These are phyloP conservation scores for Diorhabda sublineata DNA, from an alignment of 1,140 invertebrate genomes.

Conservation along the genomic window DNA sequence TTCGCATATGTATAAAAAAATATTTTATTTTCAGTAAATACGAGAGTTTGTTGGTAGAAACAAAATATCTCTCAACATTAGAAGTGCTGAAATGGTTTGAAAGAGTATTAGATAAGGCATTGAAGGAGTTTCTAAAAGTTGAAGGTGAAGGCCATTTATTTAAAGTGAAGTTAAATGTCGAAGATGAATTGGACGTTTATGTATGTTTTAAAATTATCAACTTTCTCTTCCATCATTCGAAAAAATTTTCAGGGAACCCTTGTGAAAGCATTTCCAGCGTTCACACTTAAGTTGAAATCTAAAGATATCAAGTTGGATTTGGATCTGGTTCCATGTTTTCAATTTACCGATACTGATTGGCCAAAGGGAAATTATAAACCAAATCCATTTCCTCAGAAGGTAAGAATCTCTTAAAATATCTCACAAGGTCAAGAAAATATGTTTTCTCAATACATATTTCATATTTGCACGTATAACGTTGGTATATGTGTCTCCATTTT, in stretches of 20 bases:
- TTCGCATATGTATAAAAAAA: not conserved
- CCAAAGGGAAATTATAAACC: slow-evolving; percentile 28
- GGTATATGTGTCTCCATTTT: too few relatives aligned
- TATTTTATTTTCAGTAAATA: slow-evolving; percentile 18
- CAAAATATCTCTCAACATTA: slow-evolving; percentile 24
- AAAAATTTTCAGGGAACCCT: slow-evolving; percentile 19
- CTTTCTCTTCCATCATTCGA: not conserved
- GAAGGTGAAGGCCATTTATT: slow-evolving; percentile 8
- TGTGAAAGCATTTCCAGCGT: slow-evolving; percentile 34
- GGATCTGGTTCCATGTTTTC: slow-evolving; percentile 42
- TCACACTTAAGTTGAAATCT: slow-evolving; percentile 36
- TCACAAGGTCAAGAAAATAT: too few relatives aligned
- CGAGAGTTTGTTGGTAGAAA: slow-evolving; percentile 22
- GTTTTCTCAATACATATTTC: too few relatives aligned
- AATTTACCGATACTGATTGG: slow-evolving; percentile 35
- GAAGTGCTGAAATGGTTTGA: slow-evolving; percentile 39
- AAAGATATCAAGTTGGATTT: slow-evolving; percentile 32
- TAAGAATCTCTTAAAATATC: not conserved
- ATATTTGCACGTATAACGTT: too few relatives aligned
- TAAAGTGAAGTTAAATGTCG: slow-evolving; percentile 11
- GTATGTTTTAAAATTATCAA: slow-evolving; percentile 7
- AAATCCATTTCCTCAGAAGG: slow-evolving; percentile 23
- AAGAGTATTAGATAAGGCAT: slow-evolving; percentile 27
- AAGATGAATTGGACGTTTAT: slow-evolving; percentile 6
- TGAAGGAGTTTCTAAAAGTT: slow-evolving; percentile 19